Conservation (phyloP, 2,113 vertebrate species). For the Psephotus haematonotus region DNA sequence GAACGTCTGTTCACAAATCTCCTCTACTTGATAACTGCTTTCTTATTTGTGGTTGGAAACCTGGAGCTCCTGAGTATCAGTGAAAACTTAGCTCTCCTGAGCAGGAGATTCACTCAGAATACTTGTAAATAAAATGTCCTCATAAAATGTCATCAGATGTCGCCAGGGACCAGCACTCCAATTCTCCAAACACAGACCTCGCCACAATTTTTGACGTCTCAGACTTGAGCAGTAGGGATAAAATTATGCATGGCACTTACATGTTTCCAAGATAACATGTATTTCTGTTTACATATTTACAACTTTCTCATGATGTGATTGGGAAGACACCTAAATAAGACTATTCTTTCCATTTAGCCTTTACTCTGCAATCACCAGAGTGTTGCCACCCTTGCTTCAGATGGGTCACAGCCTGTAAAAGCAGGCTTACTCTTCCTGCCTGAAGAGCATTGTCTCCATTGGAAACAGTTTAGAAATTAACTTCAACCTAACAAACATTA, state of each 20-base stretch:
- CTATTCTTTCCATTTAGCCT: background rate
- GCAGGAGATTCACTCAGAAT: background rate
- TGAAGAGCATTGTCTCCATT: fast-evolving
- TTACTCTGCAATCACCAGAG: background rate
- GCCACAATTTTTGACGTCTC: background rate
- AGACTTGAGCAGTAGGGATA: background rate
- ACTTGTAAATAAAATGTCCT: background rate
- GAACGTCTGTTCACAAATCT: background rate
- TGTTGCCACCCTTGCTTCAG: background rate
- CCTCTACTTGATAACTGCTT: background rate
- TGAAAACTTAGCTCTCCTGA: background rate
- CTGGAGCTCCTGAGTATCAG: background rate
- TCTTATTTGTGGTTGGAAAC: background rate
- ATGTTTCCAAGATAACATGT: background rate
- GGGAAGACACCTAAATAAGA: background rate
- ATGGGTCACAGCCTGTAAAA: background rate
- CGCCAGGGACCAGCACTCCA: background rate
- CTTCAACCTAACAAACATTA: background rate
- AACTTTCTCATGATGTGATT: background rate
- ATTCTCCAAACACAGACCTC: fast-evolving
- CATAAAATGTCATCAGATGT: background rate
- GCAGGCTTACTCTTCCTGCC: fast-evolving
- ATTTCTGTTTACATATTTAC: background rate
- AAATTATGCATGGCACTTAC: background rate
- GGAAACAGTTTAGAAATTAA: background rate